phyloP scores from a whole-genome alignment of 1,140 invertebrate species.

The Sesamia nonagrioides region DNA sequence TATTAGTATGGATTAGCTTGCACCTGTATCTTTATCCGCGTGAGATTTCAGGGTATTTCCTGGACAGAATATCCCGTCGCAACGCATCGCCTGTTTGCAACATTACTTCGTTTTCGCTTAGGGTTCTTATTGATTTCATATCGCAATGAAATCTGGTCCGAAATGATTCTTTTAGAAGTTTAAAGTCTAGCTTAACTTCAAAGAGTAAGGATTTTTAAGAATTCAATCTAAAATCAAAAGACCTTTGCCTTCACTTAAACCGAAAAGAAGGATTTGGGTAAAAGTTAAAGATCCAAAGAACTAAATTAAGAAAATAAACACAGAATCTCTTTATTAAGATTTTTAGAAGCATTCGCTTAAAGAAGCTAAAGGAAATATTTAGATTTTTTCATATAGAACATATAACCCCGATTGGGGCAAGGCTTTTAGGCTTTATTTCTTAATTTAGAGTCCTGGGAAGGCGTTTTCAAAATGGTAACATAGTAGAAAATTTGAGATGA shows the following conservation, averaged over 20 bases:
- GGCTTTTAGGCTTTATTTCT: background rate
- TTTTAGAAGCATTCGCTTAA: background rate
- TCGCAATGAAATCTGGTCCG: too few species aligned
- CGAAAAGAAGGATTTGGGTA: background rate
- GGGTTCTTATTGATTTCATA: too few species aligned
- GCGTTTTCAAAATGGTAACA: background rate
- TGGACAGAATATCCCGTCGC: too few species aligned
- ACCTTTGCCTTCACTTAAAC: background rate
- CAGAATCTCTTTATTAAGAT: background rate
- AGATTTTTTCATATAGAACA: background rate
- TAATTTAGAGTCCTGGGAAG: background rate
- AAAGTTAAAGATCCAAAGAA: background rate
- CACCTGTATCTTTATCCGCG: too few species aligned
- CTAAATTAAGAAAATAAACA: background rate
- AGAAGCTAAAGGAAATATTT: background rate
- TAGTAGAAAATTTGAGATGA: background rate
- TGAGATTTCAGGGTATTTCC: too few species aligned
- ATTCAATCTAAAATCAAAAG: background rate
- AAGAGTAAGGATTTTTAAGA: too few species aligned
- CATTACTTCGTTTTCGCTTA: too few species aligned
- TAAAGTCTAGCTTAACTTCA: too few species aligned
- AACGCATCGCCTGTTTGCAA: too few species aligned
- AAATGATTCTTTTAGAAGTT: too few species aligned
- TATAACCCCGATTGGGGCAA: background rate
- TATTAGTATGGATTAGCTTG: too few species aligned